Percentiles rank a stretch among this genome's conserved stretches.
Conservation (phyloP, 2,888 invertebrate species). For the Epinotia nisella region DNA sequence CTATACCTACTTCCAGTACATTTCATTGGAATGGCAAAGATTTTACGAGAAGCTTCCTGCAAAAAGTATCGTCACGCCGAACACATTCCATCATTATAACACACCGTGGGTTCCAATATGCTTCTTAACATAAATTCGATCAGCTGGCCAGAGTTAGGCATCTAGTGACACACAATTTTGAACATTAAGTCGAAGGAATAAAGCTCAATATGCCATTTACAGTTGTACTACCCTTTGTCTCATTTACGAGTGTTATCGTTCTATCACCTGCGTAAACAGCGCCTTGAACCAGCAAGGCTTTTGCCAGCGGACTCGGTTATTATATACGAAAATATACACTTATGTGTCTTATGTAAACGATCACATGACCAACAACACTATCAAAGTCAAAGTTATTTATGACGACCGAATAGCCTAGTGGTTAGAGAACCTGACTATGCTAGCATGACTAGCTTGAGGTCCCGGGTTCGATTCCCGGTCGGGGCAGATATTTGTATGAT, state of each 20-base stretch:
- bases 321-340: background rate
- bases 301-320: background rate
- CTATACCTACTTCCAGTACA: no score
- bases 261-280: constrained; percentile 15
- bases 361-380: no score
- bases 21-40: no score
- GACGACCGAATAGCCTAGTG: no score
- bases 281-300: constrained; percentile 22
- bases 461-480: no score
- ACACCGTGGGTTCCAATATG: background rate
- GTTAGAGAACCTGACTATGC: no score
- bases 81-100: background rate
- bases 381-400: no score
- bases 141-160: background rate
- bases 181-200: background rate
- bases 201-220: background rate
- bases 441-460: no score
- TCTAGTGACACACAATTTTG: background rate
- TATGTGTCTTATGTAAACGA: no score
- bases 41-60: no score
- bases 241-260: background rate
- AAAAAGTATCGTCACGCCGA: no score
- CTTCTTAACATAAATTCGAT: background rate
- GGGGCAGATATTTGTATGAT: no score
- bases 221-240: background rate